These are phyloP conservation scores for Xiphorhynchus erythropygius DNA, from an alignment of 2,797 vertebrate genomes.

Conservation along the genomic window DNA sequence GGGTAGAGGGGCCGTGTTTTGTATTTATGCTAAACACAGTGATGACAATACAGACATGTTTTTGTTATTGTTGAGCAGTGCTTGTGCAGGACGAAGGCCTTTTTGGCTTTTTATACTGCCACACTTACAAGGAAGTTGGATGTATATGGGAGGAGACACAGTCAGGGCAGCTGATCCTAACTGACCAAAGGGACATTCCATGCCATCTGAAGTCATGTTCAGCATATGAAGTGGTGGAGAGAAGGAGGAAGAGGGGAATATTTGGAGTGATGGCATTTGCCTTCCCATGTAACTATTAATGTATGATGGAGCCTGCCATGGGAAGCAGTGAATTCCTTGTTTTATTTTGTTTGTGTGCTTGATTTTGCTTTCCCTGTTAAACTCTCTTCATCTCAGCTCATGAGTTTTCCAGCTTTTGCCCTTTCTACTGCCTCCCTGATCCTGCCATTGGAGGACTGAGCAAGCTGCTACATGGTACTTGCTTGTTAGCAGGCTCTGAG, in stretches of 20 bases:
- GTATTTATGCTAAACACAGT: not conserved
- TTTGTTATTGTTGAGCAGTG: not conserved
- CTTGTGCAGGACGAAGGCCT: not conserved
- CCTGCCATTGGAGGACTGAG: not conserved
- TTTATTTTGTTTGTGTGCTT: not conserved
- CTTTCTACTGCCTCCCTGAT: not conserved
- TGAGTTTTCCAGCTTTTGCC: not conserved
- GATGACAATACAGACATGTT: not conserved
- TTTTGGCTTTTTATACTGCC: not conserved
- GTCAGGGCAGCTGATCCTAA: not conserved
- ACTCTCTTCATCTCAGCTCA: not conserved
- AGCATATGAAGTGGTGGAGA: not conserved
- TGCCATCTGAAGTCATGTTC: not conserved
- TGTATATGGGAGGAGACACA: not conserved
- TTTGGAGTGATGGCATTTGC: not conserved
- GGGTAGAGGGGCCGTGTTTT: not conserved
- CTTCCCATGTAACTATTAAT: not conserved
- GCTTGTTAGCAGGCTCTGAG: not conserved
- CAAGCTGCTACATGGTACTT: rapidly evolving
- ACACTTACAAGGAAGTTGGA: rapidly evolving
- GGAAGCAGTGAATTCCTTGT: not conserved
- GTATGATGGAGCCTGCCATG: rapidly evolving
- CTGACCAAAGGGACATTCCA: not conserved
- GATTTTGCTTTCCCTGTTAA: not conserved
- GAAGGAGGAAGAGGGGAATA: not conserved